These are phyloP conservation scores for Aselliscus stoliczkanus DNA, from an alignment of 2,797 vertebrate genomes.

Conservation along the genomic window DNA sequence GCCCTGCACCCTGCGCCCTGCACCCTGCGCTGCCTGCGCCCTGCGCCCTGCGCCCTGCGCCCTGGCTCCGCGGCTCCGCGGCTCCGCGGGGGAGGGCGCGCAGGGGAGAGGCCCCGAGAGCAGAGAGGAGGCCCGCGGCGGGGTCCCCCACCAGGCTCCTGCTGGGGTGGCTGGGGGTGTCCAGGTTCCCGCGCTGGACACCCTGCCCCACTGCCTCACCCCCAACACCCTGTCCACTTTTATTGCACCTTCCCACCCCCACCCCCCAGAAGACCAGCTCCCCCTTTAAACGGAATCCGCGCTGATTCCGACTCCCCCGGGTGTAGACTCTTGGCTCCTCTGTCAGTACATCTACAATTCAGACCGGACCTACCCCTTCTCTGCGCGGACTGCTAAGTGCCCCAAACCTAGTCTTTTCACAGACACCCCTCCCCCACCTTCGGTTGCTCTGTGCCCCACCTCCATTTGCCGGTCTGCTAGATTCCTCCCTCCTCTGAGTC, in stretches of 20 bases:
- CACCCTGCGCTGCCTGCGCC: neutral
- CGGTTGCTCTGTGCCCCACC: neutral
- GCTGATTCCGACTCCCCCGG: rapidly evolving
- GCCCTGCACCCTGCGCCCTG: neutral
- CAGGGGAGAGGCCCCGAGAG: slow-evolving; percentile 6
- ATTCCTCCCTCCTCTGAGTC: neutral
- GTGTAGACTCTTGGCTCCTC: neutral
- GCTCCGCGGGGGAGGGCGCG: neutral
- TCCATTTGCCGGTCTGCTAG: neutral
- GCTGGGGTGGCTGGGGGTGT: neutral
- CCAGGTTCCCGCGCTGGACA: neutral
- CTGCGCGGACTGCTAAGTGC: rapidly evolving
- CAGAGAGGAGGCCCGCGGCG: neutral
- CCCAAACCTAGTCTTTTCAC: neutral
- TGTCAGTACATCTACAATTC: neutral
- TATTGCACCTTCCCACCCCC: neutral
- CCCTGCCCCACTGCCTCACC: neutral
- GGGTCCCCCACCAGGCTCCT: neutral
- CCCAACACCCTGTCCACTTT: neutral
- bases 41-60: neutral
- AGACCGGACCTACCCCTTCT: neutral
- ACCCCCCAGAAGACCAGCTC: neutral
- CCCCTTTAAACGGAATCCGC: neutral
- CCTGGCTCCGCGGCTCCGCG: neutral
- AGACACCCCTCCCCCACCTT: rapidly evolving